A percentile compares a stretch with the other conserved stretches of the same genome.
These are phyloP conservation scores for Rhadina sibilatrix DNA, from an alignment of 2,113 vertebrate species.

Conservation along the genomic window DNA sequence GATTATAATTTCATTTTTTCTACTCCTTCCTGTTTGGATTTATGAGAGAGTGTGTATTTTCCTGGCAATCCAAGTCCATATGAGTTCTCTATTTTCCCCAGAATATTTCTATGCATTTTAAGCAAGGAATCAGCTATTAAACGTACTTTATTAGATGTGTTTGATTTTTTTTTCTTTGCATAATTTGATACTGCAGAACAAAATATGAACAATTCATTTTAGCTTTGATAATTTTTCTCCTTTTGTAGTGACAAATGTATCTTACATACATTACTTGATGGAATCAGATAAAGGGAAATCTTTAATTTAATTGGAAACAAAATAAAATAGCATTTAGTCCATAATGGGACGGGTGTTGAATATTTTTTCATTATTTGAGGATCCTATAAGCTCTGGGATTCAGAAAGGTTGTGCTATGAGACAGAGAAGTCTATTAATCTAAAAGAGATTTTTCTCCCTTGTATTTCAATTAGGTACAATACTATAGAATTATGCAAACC, in stretches of 20 bases:
- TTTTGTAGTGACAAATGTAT: background rate
- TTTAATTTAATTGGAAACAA: background rate
- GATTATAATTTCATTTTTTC: background rate
- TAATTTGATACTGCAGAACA: background rate
- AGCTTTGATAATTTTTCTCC: slow-evolving; percentile 23
- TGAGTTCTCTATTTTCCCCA: background rate
- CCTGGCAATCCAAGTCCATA: background rate
- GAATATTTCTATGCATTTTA: background rate
- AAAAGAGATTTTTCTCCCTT: slow-evolving; percentile 28
- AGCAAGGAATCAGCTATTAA: background rate
- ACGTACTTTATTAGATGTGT: background rate
- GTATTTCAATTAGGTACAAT: slow-evolving; percentile 21
- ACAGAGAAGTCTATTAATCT: background rate
- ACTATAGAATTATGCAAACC: slow-evolving; percentile 38
- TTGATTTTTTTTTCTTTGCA: background rate
- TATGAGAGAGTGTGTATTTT: background rate
- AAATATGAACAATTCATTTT: background rate
- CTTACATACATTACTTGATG: background rate
- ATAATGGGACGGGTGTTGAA: background rate
- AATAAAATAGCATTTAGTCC: background rate
- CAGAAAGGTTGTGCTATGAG: background rate
- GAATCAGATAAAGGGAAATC: background rate
- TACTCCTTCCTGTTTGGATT: background rate
- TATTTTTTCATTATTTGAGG: background rate
- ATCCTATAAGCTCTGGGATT: background rate